Base-by-base conservation (phyloP, 2,888 invertebrate genomes). In the Anthrax anthrax region DNA sequence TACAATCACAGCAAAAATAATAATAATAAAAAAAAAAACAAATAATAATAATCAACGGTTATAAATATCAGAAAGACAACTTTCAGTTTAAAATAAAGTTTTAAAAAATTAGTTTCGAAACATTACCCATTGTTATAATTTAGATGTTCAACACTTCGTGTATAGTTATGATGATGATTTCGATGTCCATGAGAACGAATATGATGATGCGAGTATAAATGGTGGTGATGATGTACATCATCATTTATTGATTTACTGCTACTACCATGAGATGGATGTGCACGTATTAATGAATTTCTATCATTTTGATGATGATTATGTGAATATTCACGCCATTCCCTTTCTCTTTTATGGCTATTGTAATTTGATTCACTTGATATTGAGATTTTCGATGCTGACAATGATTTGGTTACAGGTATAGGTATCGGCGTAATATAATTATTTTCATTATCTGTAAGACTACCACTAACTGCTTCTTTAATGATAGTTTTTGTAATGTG, bases 311-410 rank as follows among this genome's bases (percentile, higher is more conserved):
- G 16, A n/a, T n/a, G n/a, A n/a, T n/a, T n/a, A n/a, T n/a, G n/a
- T n/a, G n/a, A n/a, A n/a, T n/a, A n/a, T 16, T 37, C 37, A 0
- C 64, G 60, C 18, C 44, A 39, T 16, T 65, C 65, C 48, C 62
- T 61, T 8, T 65, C 62, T 4, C 61, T 56, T 41, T 57, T 58
- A 42, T 56, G 51, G 8, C 36, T 40, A 47, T 60, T 54, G 18
- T 60, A 58, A 47, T 60, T 57, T 1, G 63, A 57, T 46, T 67
- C 66, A 47, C 64, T 67, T 43, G 62, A 65, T 17, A 68, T 65
- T n/a, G 67, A 68, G 41, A 68, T 63, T 54, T 62, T 65, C 12
- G 67, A 68, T 38, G 67, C 61, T 29, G 68, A 67, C 36, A 64
- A 44, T 10, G 65, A 61, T 45, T 64, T 66, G 39, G 58, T 51